Evolutionary conservation across 2,113 vertebrate genomes (phyloP), one percentile per base, ranked within the genome.

Genomic region (Butorides virescens): DNA sequence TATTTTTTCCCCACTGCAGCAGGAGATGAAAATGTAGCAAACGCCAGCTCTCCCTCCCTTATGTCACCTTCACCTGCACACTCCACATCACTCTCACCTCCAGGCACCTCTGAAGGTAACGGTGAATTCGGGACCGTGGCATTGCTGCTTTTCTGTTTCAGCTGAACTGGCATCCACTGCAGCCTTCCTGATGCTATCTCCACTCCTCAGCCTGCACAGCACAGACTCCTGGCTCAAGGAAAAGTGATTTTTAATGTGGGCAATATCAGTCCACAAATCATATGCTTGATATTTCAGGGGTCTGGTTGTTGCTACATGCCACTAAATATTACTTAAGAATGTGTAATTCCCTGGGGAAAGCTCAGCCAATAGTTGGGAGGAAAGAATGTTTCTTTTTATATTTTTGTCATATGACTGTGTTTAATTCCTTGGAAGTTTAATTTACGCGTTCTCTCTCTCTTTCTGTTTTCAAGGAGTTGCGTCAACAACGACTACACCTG

Each of bases 401-500:
- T 56, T 89, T 76, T 90, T 85, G 22, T 5, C 4, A 27, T 55
- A 29, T 39, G 12, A 44, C 22, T 70, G 9, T 55, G 34, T 77
- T 77, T 58, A 74, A 59, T 90, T 92, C 56, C n/a, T 65, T 70
- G 22, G 26, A 82, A 76, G 36, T 68, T 85, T 82, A 66, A 90
- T 34, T 66, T 53, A 66, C 7, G 6, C 15, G 49, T 86, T 68
- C 47, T 85, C 26, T 80, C 7, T 53, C 7, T 95, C 30, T 95
- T 32, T 96, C 47, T 86, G 4, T 90, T 91, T 97, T 97, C 95
- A 29, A 96, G 96, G 93, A 92, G 25, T 6, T 15, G 7, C 34
- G 18, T 0, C 0, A 2, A 0, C 2, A 14, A 0, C 0, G 5
- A 0, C 8, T 13, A 19, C 2, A 50, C 0, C 4, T 77, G 97